These are phyloP conservation scores for Oostethus manadensis DNA, from an alignment of 2,113 vertebrate genomes.

Conservation along the genomic window DNA sequence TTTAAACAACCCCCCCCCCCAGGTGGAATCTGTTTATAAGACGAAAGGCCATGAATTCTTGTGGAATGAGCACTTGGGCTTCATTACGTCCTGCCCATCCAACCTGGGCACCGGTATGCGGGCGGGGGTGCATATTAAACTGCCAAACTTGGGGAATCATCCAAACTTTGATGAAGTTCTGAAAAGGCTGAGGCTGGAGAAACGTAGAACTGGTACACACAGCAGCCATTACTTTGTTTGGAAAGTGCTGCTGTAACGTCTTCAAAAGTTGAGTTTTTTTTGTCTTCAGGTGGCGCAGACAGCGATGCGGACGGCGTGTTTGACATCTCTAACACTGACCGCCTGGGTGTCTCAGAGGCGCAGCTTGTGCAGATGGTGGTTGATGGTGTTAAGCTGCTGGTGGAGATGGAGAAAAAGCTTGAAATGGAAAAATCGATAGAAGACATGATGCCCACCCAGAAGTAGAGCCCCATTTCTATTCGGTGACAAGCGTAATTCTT, in stretches of 20 bases:
- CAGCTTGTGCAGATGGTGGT: conserved; percentile 5
- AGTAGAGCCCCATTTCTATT: not conserved
- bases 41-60: conserved; percentile 1
- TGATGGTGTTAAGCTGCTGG: conserved; percentile 1
- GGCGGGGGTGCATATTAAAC: not conserved
- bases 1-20: too few relatives aligned
- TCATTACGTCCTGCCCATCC: conserved; percentile 1
- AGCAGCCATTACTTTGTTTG: too few relatives aligned
- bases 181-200: conserved; percentile 6
- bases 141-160: not conserved
- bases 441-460: conserved; percentile 2
- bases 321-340: conserved; percentile 2
- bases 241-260: not conserved
- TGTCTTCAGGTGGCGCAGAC: not conserved
- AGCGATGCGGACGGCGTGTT: not conserved
- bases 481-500: not conserved
- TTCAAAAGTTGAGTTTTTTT: not conserved
- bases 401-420: conserved; percentile 8
- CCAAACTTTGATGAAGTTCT: conserved; percentile 1
- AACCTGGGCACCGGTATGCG: conserved; percentile 2
- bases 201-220: not conserved
- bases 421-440: conserved; percentile 4
- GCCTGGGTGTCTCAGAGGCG: conserved; percentile 6
- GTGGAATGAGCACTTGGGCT: conserved; percentile 3
- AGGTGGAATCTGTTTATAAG: not conserved